Evolutionary conservation across 2,888 invertebrate genomes (phyloP).

Genomic region (Orthosia gracilis): DNA sequence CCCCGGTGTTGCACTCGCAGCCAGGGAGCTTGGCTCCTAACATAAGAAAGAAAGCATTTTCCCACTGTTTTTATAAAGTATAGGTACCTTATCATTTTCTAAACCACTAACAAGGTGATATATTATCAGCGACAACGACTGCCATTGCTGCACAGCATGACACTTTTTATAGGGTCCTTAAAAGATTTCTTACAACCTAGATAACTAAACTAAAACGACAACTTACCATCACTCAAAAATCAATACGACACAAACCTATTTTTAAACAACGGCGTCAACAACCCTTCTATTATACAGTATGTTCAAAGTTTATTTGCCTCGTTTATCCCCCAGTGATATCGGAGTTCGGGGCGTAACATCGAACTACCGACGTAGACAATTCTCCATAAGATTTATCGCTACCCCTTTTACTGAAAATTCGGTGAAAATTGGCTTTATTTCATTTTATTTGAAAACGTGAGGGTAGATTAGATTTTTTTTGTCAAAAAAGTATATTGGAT

Average conservation of each 20-base stretch:
- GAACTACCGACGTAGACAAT: constrained; percentile 70
- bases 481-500: constrained; percentile 49
- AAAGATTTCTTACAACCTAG: no score
- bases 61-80: no score
- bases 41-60: no score
- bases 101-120: no score
- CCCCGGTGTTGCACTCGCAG: no score
- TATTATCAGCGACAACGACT: no score
- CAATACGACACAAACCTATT: constrained; percentile 26
- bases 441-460: constrained; percentile 73
- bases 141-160: no score
- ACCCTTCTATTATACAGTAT: constrained; percentile 29
- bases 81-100: no score
- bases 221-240: constrained; percentile 1
- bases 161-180: no score
- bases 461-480: constrained; percentile 59
- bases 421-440: constrained; percentile 76
- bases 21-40: no score
- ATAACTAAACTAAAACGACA: not conserved
- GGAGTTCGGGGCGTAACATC: constrained; percentile 49
- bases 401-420: constrained; percentile 78
- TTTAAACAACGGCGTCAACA: constrained; percentile 32
- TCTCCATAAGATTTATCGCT: constrained; percentile 75
- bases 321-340: constrained; percentile 55
- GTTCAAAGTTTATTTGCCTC: constrained; percentile 46